Evolutionary conservation across 2,888 invertebrate species (phyloP), one percentile per base, ranked within the genome.

Genomic region (Saturnia japonica): DNA sequence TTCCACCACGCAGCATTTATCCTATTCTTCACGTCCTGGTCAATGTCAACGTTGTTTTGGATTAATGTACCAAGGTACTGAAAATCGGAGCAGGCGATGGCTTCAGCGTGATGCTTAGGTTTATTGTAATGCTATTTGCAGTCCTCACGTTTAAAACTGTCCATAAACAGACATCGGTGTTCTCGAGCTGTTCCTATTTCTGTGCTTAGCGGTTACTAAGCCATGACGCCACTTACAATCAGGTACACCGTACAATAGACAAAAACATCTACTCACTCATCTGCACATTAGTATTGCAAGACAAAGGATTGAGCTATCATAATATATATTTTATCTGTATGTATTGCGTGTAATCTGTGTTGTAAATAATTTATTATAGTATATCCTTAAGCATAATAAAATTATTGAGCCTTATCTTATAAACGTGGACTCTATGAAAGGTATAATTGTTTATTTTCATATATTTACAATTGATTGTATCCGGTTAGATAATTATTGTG

Each of bases 401-500:
- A n/a, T n/a, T n/a, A 54, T 54, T 54, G n/a, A 11, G 25, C 57
- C 11, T 57, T 57, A 57, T 57, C 57, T 28, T 57, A 57, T 57
- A 14, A 57, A 57, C 9, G 4, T 57, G 8, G 14, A 25, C 0
- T 14, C 14, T 57, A 28, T 14, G 28, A 25, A 57, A 0, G 1
- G 22, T 57, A 57, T 57, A n/a, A 22, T 57, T 57, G 25, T 57
- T 57, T 57, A 12, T 16, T 57, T 57, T 57, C 25, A 57, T 11
- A 25, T 28, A 57, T 25, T 57, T 57, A 25, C 25, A 25, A 3
- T 9, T 54, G 22, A 54, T 57, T 1, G 2, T 57, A 25, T 28
- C 57, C 25, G 25, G 57, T 2, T 57, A 25, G 3, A 57, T 25
- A 57, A 57, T 25, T 9, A 22, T 22, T 25, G 57, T 25, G 25